These are phyloP conservation scores for Sakesphorus luctuosus DNA, from an alignment of 2,113 vertebrate genomes.

Conservation along the genomic window DNA sequence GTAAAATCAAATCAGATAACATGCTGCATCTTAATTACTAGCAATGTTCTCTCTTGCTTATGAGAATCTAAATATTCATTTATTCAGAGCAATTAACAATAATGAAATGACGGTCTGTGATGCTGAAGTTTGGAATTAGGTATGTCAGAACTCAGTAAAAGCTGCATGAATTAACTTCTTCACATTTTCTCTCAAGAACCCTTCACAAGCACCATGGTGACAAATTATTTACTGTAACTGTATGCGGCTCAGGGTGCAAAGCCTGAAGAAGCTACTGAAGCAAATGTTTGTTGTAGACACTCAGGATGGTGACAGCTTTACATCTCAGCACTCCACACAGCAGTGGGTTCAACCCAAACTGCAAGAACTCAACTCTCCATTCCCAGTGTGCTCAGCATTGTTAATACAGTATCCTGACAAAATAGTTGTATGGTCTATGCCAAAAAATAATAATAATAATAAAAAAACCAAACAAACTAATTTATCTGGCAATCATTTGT, in stretches of 20 bases:
- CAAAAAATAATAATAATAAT: too few species aligned
- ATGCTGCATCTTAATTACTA: slow-evolving; percentile 42
- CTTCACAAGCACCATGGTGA: background rate
- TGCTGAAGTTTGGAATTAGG: slow-evolving; percentile 8
- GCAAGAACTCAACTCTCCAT: background rate
- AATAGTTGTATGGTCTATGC: background rate
- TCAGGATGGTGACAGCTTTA: background rate
- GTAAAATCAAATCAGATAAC: slow-evolving; percentile 40
- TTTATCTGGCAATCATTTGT: background rate
- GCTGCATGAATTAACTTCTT: slow-evolving; percentile 1
- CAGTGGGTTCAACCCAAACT: background rate
- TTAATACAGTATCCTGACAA: background rate
- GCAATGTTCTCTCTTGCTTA: background rate
- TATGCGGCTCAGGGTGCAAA: background rate
- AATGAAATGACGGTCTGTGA: slow-evolving; percentile 5
- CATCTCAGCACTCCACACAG: background rate
- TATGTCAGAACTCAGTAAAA: slow-evolving; percentile 6
- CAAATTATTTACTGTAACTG: background rate
- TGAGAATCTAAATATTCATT: slow-evolving; percentile 48
- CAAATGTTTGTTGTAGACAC: background rate
- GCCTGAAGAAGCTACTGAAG: background rate
- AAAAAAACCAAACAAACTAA: background rate
- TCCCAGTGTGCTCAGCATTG: background rate
- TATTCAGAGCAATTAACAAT: slow-evolving; percentile 52
- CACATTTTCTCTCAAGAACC: background rate